Percentiles rank a stretch among this genome's conserved stretches.
Evolutionary conservation across 1,140 invertebrate species (phyloP).

Genomic region (Laupala kohalensis): DNA sequence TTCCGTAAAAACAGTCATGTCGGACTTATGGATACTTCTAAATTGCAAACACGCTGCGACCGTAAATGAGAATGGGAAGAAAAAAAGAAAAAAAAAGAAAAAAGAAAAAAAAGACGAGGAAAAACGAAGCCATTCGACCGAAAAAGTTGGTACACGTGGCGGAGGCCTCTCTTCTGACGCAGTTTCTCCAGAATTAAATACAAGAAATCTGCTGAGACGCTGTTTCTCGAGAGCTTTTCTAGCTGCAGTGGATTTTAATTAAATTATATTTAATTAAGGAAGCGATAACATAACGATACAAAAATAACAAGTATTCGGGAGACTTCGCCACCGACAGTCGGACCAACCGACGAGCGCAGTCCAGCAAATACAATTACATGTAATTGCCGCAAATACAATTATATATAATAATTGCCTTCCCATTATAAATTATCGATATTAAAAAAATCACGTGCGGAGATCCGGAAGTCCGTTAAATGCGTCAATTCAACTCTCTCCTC

Average conservation of each 20-base stretch:
- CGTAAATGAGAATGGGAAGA: too few species aligned
- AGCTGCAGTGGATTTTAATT: background rate
- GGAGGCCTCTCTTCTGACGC: background rate
- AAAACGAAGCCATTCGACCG: background rate
- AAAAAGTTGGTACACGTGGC: background rate
- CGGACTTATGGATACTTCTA: too few species aligned
- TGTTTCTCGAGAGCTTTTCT: background rate
- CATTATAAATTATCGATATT: background rate
- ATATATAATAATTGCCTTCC: background rate
- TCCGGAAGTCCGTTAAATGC: background rate
- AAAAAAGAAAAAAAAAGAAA: background rate
- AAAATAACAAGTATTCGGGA: background rate
- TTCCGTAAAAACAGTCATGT: too few species aligned
- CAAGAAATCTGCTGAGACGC: background rate
- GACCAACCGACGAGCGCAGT: background rate
- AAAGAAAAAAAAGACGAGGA: background rate
- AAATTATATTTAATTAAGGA: background rate
- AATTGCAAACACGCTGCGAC: too few species aligned
- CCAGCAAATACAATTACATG: background rate
- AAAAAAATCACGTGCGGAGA: background rate
- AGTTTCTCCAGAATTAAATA: background rate
- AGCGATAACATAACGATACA: background rate
- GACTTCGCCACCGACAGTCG: background rate
- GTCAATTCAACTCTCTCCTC: background rate
- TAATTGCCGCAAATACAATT: background rate